Percentiles rank a stretch among this genome's conserved stretches.
These are phyloP conservation scores for Hexactinellida sp. DNA, from an alignment of 37 sponge, comb jelly and placozoan species.

Conservation along the genomic window DNA sequence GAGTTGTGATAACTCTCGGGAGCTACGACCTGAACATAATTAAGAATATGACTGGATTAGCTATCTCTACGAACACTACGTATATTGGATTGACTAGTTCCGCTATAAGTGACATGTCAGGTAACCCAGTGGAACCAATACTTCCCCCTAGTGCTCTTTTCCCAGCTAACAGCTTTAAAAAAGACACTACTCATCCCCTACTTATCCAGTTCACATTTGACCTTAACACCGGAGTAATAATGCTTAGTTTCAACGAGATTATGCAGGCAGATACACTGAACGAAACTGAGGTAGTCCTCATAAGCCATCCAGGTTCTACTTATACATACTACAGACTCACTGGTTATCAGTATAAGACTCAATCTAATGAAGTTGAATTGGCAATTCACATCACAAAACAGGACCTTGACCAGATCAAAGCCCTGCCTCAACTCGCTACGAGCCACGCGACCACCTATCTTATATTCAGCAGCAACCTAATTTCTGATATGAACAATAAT, in stretches of 20 bases:
- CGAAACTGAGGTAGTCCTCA: conserved; percentile 31
- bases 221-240: conserved; percentile 48
- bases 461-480: conserved; percentile 27
- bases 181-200: conserved; percentile 36
- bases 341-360: conserved; percentile 35
- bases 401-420: conserved; percentile 57
- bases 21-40: conserved; percentile 49
- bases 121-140: conserved; percentile 31
- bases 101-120: conserved; percentile 47
- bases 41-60: conserved; percentile 46
- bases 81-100: conserved; percentile 24
- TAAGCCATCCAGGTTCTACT: conserved; percentile 24
- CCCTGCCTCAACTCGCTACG: conserved; percentile 31
- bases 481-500: conserved; percentile 70
- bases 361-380: conserved; percentile 23
- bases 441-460: conserved; percentile 30
- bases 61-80: conserved; percentile 27
- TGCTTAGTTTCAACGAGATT: conserved; percentile 62
- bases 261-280: conserved; percentile 43
- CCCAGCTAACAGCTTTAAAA: conserved; percentile 18
- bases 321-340: conserved; percentile 17
- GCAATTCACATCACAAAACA: conserved; percentile 20
- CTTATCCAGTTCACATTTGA: conserved; percentile 47
- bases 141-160: background rate
- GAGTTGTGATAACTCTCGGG: conserved; percentile 41